Conservation (phyloP, 2,113 vertebrate genomes). For the Turnix velox region DNA sequence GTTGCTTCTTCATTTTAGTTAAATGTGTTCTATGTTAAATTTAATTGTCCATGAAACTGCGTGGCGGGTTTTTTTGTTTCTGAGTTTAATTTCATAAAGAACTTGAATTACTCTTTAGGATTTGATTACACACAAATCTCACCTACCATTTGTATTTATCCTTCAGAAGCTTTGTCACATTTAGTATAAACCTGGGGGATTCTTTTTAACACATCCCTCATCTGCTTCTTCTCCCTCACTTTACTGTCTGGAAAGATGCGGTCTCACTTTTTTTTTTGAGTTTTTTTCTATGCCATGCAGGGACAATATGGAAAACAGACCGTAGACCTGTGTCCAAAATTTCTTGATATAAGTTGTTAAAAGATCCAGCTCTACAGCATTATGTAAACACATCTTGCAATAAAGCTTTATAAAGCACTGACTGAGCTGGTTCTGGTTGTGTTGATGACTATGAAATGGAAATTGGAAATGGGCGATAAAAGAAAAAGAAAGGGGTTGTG, state of each 20-base stretch:
- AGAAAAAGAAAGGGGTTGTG: not conserved
- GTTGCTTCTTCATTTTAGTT: conserved; percentile 64
- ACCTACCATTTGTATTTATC: conserved; percentile 45
- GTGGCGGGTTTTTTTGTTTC: conserved; percentile 55
- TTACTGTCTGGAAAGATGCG: not conserved
- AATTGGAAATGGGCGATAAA: not conserved
- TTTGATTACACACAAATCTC: conserved; percentile 37
- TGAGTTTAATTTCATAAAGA: conserved; percentile 58
- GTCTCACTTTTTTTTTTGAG: not conserved
- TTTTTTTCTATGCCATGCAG: conserved; percentile 68
- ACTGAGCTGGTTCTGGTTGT: not conserved
- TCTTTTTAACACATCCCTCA: not conserved
- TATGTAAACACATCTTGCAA: conserved; percentile 77
- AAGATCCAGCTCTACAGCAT: conserved; percentile 68
- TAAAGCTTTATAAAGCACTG: conserved; percentile 72
- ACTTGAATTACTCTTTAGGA: conserved; percentile 65
- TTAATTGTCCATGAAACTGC: conserved; percentile 61
- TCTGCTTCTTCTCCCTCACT: not conserved
- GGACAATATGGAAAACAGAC: conserved; percentile 63
- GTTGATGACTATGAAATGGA: no score
- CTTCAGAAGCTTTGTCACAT: conserved; percentile 65
- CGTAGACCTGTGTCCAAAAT: conserved; percentile 67
- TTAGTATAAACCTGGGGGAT: not conserved
- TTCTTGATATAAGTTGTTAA: conserved; percentile 67
- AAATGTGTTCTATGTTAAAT: conserved; percentile 61